These are phyloP conservation scores for Nothura maculosa DNA, from an alignment of 2,797 vertebrate genomes.

Conservation along the genomic window DNA sequence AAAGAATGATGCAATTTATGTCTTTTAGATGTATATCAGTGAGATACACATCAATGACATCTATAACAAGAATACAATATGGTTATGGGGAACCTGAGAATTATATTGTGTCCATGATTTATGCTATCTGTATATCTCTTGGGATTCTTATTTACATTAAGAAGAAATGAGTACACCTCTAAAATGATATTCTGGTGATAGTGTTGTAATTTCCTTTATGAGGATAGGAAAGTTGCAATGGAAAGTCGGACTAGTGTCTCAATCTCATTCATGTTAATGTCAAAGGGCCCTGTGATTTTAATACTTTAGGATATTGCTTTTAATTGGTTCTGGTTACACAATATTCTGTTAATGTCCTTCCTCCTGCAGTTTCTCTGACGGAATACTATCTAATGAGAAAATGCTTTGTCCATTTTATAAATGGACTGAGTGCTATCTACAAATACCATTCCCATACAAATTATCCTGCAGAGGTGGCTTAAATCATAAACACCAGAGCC, in stretches of 20 bases:
- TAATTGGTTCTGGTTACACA: slow-evolving; percentile 21
- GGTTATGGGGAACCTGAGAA: background rate
- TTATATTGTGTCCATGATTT: accelerated
- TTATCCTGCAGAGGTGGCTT: background rate
- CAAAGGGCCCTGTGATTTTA: slow-evolving; percentile 8
- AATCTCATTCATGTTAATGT: background rate
- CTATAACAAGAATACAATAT: background rate
- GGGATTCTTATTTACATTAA: background rate
- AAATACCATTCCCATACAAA: slow-evolving; percentile 12
- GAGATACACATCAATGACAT: background rate
- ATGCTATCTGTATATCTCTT: background rate
- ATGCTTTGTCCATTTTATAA: slow-evolving; percentile 23
- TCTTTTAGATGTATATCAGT: background rate
- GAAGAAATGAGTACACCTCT: background rate
- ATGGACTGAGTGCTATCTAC: background rate
- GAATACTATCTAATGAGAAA: slow-evolving; percentile 39
- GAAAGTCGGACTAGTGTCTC: background rate
- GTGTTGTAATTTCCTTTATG: background rate
- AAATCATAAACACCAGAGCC: background rate
- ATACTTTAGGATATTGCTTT: slow-evolving; percentile 37
- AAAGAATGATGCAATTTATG: background rate
- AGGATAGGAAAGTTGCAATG: background rate
- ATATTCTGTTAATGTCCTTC: slow-evolving; percentile 11
- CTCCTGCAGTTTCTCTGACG: slow-evolving; percentile 32
- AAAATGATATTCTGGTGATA: background rate